phyloP scores from a whole-genome alignment of 2,797 vertebrate species.

The Ctenosaura bakeri region DNA sequence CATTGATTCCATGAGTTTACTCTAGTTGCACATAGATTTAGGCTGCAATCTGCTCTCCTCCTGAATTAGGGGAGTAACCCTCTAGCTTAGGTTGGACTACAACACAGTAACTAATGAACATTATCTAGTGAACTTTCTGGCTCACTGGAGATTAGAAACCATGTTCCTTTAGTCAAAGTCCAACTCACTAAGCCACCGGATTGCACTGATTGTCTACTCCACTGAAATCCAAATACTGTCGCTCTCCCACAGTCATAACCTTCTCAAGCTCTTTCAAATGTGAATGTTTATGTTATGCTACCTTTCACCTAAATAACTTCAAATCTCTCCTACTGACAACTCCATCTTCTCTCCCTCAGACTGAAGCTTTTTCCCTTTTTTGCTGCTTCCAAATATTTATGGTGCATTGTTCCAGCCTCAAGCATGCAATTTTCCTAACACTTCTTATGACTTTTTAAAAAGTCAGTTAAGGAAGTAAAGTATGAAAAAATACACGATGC shows the following conservation, averaged over 20 bases:
- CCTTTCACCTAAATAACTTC: not conserved
- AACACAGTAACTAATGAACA: not conserved
- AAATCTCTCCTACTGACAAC: not conserved
- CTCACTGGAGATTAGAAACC: not conserved
- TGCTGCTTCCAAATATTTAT: not conserved
- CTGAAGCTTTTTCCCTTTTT: not conserved
- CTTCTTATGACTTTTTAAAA: not conserved
- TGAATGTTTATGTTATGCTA: not conserved
- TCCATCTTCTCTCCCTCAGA: not conserved
- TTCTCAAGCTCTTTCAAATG: not conserved
- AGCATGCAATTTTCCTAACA: not conserved
- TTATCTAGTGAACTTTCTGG: not conserved
- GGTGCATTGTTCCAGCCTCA: too few species aligned
- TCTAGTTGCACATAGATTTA: too few species aligned
- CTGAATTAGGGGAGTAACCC: not conserved
- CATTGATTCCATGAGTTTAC: too few species aligned
- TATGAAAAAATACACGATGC: not conserved
- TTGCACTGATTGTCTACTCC: not conserved
- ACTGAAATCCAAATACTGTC: not conserved
- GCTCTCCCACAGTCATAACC: not conserved
- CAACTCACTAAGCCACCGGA: not conserved
- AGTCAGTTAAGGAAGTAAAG: not conserved
- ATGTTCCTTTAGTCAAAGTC: not conserved
- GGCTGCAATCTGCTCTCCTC: too few species aligned
- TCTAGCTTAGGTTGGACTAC: not conserved